These are phyloP conservation scores for Pelosia muscerda DNA, from an alignment of 2,888 invertebrate genomes.

Conservation along the genomic window DNA sequence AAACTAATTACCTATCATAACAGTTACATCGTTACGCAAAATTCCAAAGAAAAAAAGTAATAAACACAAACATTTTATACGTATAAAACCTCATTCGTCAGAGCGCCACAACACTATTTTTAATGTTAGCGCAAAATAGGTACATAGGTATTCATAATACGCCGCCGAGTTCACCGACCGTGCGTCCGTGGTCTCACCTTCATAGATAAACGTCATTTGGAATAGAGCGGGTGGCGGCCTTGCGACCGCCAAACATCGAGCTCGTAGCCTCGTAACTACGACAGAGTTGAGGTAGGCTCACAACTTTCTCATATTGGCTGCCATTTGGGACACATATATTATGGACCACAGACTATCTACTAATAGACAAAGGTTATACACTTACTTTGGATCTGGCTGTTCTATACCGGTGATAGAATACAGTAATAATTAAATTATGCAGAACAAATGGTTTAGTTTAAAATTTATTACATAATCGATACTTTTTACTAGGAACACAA, in stretches of 20 bases:
- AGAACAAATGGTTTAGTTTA: not conserved
- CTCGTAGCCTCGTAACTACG: conserved; percentile 55
- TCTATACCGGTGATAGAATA: not conserved
- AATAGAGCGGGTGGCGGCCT: conserved; percentile 59
- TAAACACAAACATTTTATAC: conserved; percentile 30
- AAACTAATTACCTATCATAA: conserved; percentile 9
- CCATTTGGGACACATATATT: conserved; percentile 11
- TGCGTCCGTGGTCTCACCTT: conserved; percentile 81
- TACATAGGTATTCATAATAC: conserved; percentile 67
- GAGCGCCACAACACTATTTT: conserved; percentile 61
- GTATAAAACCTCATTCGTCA: conserved; percentile 58
- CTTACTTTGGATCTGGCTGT: not conserved
- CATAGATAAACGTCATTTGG: conserved; percentile 81
- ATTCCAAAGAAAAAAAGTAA: conserved; percentile 33
- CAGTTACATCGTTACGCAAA: conserved; percentile 5
- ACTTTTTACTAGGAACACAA: not conserved
- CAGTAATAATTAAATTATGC: not conserved
- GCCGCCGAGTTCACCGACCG: conserved; percentile 78
- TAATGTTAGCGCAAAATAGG: conserved; percentile 67
- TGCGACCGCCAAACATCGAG: conserved; percentile 53
- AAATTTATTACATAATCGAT: not conserved
- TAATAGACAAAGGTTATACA: conserved; percentile 5
- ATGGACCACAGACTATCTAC: not conserved
- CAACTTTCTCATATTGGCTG: conserved; percentile 28
- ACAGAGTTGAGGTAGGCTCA: conserved; percentile 69